Conservation (phyloP, 2,113 vertebrate species). For the Melanerpes aurifrons region DNA sequence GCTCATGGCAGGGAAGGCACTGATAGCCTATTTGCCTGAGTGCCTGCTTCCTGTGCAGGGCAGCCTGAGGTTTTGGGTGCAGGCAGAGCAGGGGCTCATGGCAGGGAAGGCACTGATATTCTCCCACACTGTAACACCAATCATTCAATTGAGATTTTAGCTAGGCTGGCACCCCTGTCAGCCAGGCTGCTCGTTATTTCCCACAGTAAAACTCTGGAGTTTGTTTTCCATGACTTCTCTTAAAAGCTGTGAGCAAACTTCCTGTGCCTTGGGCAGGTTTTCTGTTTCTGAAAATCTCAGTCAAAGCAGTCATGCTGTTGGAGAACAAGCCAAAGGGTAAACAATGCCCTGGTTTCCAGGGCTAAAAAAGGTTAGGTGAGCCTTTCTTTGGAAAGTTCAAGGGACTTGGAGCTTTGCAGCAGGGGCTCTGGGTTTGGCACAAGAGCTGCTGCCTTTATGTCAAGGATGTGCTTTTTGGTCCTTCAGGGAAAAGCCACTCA, state of each 20-base stretch:
- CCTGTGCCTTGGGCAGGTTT: constrained; percentile 45
- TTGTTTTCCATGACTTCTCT: neutral
- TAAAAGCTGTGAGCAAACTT: neutral
- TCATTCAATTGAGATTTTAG: neutral
- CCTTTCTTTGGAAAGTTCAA: constrained; percentile 31
- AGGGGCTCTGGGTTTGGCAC: neutral
- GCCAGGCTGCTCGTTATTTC: neutral
- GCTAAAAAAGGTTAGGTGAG: constrained; percentile 27
- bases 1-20: too few relatives aligned
- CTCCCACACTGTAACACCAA: neutral
- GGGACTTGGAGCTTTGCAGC: constrained; percentile 5
- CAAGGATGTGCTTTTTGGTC: neutral
- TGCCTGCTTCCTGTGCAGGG: neutral
- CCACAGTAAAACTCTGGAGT: neutral
- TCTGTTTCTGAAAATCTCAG: constrained; percentile 18
- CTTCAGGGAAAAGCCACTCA: neutral
- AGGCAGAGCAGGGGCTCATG: too few relatives aligned
- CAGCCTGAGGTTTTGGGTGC: neutral
- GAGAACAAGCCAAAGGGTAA: constrained; percentile 20
- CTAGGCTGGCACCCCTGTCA: neutral
- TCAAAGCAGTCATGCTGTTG: constrained; percentile 7
- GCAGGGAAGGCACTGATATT: too few relatives aligned
- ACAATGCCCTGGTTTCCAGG: constrained; percentile 17
- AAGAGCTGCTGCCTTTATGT: neutral
- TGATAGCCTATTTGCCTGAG: accelerated